Base-by-base conservation (phyloP, 2,888 invertebrate species). In the Epirrhoe alternata region DNA sequence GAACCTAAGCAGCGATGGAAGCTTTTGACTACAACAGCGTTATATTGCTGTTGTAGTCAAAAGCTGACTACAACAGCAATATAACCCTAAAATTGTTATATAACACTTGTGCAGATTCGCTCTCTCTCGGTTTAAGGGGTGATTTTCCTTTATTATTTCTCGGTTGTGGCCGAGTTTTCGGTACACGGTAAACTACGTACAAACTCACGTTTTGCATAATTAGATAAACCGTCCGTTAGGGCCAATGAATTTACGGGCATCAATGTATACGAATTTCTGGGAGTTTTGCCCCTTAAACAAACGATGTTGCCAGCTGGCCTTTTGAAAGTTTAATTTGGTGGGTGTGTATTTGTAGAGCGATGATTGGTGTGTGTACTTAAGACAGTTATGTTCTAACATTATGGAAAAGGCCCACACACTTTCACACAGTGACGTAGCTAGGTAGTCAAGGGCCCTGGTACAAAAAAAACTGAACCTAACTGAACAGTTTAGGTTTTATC, bases 131-230 rank as follows among this genome's bases (percentile, higher is more conserved):
- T 63, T 74, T 72, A 74, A 66, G 71, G 73, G 73, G 72, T 73
- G 74, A 77, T 79, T 80, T 81, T 80, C 78, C 79, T 83, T 86
- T 85, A 85, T 88, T 87, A 85, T 87, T 86, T 84, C 76, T 80
- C 75, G 71, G 77, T 76, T 74, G 71, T 59, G 70, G 68, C 66
- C 66, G 72, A 74, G 74, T 77, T 80, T 72, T 70, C 55, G 68
- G 78, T 75, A 75, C 75, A 79, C 75, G 74, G 77, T 77, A 79
- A 86, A 86, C 83, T 87, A 83, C 77, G 80, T 78, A 80, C 81
- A 81, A 88, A 87, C 84, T 86, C 79, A 79, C 84, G 77, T 85
- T 89, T 88, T 87, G 83, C 85, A 88, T 89, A 89, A 88, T 89
- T 86, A 84, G 83, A 85, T 87, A 85, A 87, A 84, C 77, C 80